Evolutionary conservation across 2,113 vertebrate genomes (phyloP).

Genomic region (Vanacampus margaritifer): DNA sequence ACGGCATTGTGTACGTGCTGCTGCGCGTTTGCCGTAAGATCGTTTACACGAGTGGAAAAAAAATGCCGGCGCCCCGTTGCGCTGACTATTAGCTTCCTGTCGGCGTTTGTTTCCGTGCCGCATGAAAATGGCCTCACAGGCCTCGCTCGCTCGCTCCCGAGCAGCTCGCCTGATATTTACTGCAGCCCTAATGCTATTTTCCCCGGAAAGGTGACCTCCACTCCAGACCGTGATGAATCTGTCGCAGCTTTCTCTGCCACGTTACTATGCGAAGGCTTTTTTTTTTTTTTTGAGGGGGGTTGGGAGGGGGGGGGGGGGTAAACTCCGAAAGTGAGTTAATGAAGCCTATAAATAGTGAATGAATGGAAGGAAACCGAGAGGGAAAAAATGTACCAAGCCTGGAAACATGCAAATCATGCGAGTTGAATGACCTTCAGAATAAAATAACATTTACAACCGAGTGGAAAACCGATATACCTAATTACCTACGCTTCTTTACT

Average conservation of each 20-base stretch:
- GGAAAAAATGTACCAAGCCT: neutral
- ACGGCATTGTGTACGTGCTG: slow-evolving; percentile 38
- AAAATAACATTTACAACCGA: neutral
- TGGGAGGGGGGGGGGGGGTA: too few relatives aligned
- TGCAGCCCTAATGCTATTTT: slow-evolving; percentile 50
- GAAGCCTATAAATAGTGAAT: slow-evolving; percentile 3
- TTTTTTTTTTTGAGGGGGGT: neutral
- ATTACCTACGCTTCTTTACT: neutral
- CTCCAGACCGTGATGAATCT: slow-evolving; percentile 41
- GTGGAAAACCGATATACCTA: neutral
- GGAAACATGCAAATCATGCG: neutral
- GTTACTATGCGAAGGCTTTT: neutral
- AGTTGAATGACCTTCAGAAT: neutral
- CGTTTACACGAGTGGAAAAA: slow-evolving; percentile 41
- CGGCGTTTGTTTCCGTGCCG: slow-evolving; percentile 53
- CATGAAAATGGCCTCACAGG: slow-evolving; percentile 42
- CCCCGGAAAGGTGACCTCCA: slow-evolving; percentile 62
- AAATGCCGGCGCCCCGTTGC: slow-evolving; percentile 44
- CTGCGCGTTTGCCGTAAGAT: slow-evolving; percentile 53
- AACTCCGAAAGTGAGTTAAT: slow-evolving; percentile 8
- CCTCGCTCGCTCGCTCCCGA: slow-evolving; percentile 44
- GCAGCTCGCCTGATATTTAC: slow-evolving; percentile 57
- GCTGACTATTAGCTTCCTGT: slow-evolving; percentile 57
- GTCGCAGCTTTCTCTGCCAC: slow-evolving; percentile 23
- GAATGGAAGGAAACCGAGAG: neutral